phyloP scores from a whole-genome alignment of 2,113 vertebrate species.

The Hystrix brachyura region DNA sequence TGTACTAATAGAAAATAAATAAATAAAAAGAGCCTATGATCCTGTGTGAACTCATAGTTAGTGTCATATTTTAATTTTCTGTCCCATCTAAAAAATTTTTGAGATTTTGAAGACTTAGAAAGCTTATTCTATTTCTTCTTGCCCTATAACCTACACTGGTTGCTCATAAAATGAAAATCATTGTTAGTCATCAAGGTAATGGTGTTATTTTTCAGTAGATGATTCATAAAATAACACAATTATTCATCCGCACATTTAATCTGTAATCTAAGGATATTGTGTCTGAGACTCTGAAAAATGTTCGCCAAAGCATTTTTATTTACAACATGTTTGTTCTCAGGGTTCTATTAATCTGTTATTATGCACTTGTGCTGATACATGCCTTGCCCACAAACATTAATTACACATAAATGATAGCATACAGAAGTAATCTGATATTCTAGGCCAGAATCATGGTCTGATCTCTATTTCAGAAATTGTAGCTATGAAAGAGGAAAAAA shows the following conservation, averaged over 20 bases:
- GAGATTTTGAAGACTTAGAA: slow-evolving; percentile 1
- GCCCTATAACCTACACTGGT: neutral
- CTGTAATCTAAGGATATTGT: slow-evolving; percentile 31
- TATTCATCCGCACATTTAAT: neutral
- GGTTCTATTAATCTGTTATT: neutral
- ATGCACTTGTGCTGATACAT: neutral
- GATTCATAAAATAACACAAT: slow-evolving; percentile 35
- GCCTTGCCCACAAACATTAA: neutral
- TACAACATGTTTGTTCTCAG: neutral
- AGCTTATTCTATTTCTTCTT: neutral
- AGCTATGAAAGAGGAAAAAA: neutral
- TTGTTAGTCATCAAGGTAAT: neutral
- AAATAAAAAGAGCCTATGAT: neutral
- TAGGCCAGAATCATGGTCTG: neutral
- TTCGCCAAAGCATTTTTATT: slow-evolving; percentile 27
- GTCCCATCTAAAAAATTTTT: neutral
- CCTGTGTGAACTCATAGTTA: slow-evolving; percentile 9
- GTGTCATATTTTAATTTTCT: neutral
- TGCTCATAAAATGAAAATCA: slow-evolving; percentile 7
- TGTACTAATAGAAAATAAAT: neutral
- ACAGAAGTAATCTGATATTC: neutral
- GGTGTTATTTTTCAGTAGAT: neutral
- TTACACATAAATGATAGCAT: neutral
- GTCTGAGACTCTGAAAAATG: neutral
- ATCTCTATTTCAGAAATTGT: neutral